Percentiles rank a stretch among this genome's conserved stretches.
These are phyloP conservation scores for Actenoides hombroni DNA, from an alignment of 2,113 vertebrate genomes.

Conservation along the genomic window DNA sequence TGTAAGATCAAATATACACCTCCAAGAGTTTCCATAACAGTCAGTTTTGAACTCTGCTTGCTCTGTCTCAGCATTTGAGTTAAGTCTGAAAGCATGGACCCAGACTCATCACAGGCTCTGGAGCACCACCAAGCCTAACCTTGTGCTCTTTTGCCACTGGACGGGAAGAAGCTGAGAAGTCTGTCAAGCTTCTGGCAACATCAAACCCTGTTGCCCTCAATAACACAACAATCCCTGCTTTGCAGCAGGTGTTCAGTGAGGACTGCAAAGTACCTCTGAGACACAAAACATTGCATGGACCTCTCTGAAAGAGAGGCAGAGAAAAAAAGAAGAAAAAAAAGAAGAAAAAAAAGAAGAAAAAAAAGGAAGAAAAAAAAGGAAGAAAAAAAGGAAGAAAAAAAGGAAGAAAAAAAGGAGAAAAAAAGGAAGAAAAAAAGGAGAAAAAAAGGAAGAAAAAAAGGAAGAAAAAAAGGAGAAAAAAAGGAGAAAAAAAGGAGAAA, in stretches of 20 bases:
- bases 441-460: too few species aligned
- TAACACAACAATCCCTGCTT: background rate
- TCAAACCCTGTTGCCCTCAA: background rate
- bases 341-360: too few species aligned
- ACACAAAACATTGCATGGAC: background rate
- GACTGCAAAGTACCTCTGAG: background rate
- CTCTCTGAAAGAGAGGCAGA: background rate
- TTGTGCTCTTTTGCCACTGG: background rate
- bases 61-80: background rate
- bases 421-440: too few species aligned
- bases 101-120: background rate
- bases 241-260: background rate
- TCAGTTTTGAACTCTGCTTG: background rate
- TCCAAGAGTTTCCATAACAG: background rate
- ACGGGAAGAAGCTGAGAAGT: background rate
- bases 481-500: too few species aligned
- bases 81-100: background rate
- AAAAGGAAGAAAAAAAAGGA: too few species aligned
- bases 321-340: too few species aligned
- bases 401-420: too few species aligned
- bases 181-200: background rate
- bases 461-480: too few species aligned
- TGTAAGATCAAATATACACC: background rate
- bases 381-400: too few species aligned
- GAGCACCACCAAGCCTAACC: background rate